Evolutionary conservation across 2,888 invertebrate species (phyloP), one percentile per base, ranked within the genome.

Genomic region (Tupiocoris notatus): DNA sequence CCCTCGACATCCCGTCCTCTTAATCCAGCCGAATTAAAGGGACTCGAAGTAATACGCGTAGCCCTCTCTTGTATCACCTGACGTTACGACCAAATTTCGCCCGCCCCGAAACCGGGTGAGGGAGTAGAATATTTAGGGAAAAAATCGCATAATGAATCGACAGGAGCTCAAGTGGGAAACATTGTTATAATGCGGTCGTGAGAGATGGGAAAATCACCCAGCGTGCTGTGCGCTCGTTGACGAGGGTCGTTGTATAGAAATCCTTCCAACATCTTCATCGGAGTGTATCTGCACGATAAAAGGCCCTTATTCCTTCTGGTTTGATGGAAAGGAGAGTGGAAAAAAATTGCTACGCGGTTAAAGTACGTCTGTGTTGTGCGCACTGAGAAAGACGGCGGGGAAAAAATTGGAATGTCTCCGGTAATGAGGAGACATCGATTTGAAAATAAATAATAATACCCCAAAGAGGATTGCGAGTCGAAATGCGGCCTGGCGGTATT

Each of bases 351-450:
- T 39, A 39, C 39, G 39, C 3, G 6, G 39, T 7, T 9, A 9
- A 39, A 39, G 12, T 7, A 39, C 39, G 3, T 12, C 39, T 39
- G 39, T 39, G 39, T 39, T 17, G 16, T 59, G 20, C n/a, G 17
- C 3, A 59, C 6, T 20, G 59, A 59, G 6, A 59, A 59, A 59
- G 16, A 59, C 3, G 16, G 16, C 3, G 20, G 16, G 16, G 20
- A 24, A 23, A 17, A 61, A 1, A 18, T 23, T 57, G n/a, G 22
- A 39, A 68, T 12, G 21, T 17, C 24, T 23, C 59, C 61, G 17
- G 70, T 70, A 59, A 70, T 70, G 70, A 70, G 70, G 70, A 70
- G 24, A 70, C 61, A 61, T 70, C 70, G 59, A 59, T 59, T 59
- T 61, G 24, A 24, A 24, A 39, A 39, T 23, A 59, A 61, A 61